phyloP scores from a whole-genome alignment of 1,140 invertebrate genomes.

The Solenopsis invicta region DNA sequence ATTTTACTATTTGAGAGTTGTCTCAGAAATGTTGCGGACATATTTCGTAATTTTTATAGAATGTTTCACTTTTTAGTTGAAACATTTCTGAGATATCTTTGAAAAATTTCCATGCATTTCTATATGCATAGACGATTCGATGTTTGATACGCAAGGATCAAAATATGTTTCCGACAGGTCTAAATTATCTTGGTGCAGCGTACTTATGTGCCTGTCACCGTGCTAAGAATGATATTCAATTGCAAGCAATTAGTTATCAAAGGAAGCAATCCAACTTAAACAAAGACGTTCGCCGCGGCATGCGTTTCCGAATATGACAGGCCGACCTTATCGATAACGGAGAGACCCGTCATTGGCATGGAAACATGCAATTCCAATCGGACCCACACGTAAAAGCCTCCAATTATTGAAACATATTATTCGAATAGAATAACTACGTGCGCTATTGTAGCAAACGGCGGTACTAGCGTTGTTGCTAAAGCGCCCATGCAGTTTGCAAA shows the following conservation, averaged over 20 bases:
- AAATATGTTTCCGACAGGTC: too few species aligned
- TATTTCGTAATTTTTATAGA: too few species aligned
- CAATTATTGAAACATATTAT: slow-evolving; percentile 50
- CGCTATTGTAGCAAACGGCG: not conserved
- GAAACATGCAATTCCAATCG: slow-evolving; percentile 9
- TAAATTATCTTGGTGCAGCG: not conserved
- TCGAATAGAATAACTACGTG: slow-evolving; percentile 6
- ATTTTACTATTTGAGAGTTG: too few species aligned
- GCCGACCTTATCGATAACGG: slow-evolving; percentile 19
- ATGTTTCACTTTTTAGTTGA: too few species aligned
- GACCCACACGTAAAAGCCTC: slow-evolving; percentile 22
- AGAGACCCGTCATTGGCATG: not conserved
- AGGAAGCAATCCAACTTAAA: slow-evolving; percentile 55
- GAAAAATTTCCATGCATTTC: too few species aligned
- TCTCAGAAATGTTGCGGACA: too few species aligned
- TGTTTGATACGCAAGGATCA: too few species aligned
- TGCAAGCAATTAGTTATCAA: slow-evolving; percentile 15
- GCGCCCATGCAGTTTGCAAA: slow-evolving; percentile 37
- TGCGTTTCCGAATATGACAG: not conserved
- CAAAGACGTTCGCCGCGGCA: slow-evolving; percentile 29
- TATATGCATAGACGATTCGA: too few species aligned
- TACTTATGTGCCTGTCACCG: not conserved
- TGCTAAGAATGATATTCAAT: slow-evolving; percentile 8
- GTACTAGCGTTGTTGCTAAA: slow-evolving; percentile 28
- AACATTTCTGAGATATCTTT: too few species aligned